Evolutionary conservation across 2,888 invertebrate species (phyloP), one percentile per base, ranked within the genome.

Genomic region (Harpalus rubripes): DNA sequence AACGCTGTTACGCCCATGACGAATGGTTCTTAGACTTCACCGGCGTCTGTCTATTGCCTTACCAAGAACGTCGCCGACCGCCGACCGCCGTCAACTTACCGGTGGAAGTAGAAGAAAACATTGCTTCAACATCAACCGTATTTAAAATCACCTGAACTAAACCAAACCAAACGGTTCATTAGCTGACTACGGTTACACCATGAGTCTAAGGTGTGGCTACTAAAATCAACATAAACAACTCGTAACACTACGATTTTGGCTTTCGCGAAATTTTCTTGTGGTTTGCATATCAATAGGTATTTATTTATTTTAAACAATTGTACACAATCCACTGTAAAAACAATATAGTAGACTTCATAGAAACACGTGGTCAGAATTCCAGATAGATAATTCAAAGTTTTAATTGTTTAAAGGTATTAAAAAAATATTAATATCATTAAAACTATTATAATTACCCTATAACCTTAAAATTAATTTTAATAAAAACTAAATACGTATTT

Each of bases 11-110:
- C 68, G 26, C 68, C 39, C 39, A 68, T 39, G 68, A 1, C 39
- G 39, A 68, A 39, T 12, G 68, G 32, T 68, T 68, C 39, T 68
- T 68, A 32, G 68, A 68, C 68, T 68, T 68, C 68, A 39, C 39
- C 68, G 68, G 68, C 68, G 68, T 68, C 68, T 68, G 39, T 68
- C 68, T 68, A 63, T 39, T 68, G 68, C 10, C 68, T 39, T 68
- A 39, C 39, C 68, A 39, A 68, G 32, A 39, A 68, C 68, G 68
- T 68, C n/a, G 68, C 15, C 68, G 39, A 32, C 39, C n/a, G 68
- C 15, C 68, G 39, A 32, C 39, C 32, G 32, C 32, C 32, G 32
- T 26, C 63, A 63, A 63, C 22, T 63, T 63, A 63, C 26, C 68
- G 39, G 68, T 68, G 32, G 63, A 63, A 68, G 59, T 12, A 52